Conservation (phyloP, 2,888 invertebrate species). For the Cylloceria caligata region DNA sequence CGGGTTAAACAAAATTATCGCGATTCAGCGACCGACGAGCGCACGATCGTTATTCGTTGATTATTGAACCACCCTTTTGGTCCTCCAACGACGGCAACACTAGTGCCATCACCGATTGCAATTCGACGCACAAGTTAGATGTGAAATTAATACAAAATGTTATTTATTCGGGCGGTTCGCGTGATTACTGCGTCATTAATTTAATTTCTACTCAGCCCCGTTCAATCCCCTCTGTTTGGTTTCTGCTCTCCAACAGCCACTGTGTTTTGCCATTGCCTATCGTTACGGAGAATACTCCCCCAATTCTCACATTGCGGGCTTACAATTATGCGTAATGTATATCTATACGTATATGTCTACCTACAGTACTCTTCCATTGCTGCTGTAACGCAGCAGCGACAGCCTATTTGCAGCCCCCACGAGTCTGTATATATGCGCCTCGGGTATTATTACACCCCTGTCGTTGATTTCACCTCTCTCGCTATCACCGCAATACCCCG, state of each 20-base stretch:
- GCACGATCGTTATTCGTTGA: slow-evolving; percentile 74
- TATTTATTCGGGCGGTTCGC: slow-evolving; percentile 72
- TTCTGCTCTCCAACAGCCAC: slow-evolving; percentile 13
- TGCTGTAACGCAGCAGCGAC: slow-evolving; percentile 20
- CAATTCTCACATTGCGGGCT: slow-evolving; percentile 30
- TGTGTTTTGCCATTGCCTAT: slow-evolving; percentile 7
- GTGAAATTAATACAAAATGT: slow-evolving; percentile 77
- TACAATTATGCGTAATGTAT: slow-evolving; percentile 15
- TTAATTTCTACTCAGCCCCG: slow-evolving; percentile 70
- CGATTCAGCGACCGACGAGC: slow-evolving; percentile 61
- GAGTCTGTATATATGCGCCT: slow-evolving; percentile 24
- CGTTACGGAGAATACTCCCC: slow-evolving; percentile 11
- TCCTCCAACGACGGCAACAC: slow-evolving; percentile 12
- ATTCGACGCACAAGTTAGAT: slow-evolving; percentile 71
- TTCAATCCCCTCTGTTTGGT: slow-evolving; percentile 23
- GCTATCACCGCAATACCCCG: slow-evolving; percentile 11
- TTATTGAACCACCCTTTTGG: slow-evolving; percentile 65
- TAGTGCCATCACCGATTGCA: slow-evolving; percentile 59
- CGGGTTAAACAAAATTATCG: slow-evolving; percentile 75
- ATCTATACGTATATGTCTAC: background rate
- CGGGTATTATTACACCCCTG: slow-evolving; percentile 42
- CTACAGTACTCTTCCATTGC: background rate
- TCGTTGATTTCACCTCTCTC: slow-evolving; percentile 42
- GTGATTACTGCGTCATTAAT: slow-evolving; percentile 77
- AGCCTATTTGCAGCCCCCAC: slow-evolving; percentile 45